Evolutionary conservation across 2,113 vertebrate species (phyloP).

Genomic region (Lepus europaeus): DNA sequence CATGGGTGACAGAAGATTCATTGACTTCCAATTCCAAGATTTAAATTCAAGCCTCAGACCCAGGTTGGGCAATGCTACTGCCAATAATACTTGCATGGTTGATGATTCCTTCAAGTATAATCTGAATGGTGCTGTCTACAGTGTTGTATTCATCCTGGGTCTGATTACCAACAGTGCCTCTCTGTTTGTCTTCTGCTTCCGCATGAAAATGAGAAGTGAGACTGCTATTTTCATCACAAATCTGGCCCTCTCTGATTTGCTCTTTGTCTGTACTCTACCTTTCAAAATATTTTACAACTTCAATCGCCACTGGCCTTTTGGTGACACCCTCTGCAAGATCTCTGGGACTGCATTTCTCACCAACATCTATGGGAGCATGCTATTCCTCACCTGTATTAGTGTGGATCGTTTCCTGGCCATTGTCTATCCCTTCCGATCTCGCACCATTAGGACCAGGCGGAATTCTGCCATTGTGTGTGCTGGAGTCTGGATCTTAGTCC

Average conservation of each 20-base stretch:
- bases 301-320: constrained; percentile 97
- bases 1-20: constrained; percentile 83
- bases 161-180: constrained; percentile 98
- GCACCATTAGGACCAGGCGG: constrained; percentile 93
- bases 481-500: constrained; percentile 96
- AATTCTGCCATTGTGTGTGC: constrained; percentile 95
- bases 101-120: constrained; percentile 99
- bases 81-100: constrained; percentile 94
- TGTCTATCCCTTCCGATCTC: constrained; percentile 96
- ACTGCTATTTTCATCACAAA: constrained; percentile 99
- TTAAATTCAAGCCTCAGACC: constrained; percentile 81
- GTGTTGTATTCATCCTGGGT: constrained; percentile 96
- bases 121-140: constrained; percentile 97
- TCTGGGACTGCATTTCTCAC: constrained; percentile 98
- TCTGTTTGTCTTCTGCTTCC: constrained; percentile 97
- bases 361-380: constrained; percentile 99
- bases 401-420: constrained; percentile 98
- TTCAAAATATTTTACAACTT: constrained; percentile 99
- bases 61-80: constrained; percentile 84
- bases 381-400: constrained; percentile 98
- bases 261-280: constrained; percentile 97
- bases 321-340: constrained; percentile 96
- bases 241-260: constrained; percentile 95
- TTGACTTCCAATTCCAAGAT: constrained; percentile 80
- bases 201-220: constrained; percentile 96